phyloP scores from a whole-genome alignment of 2,888 invertebrate species.

The Stenchaetothrips biformis region DNA sequence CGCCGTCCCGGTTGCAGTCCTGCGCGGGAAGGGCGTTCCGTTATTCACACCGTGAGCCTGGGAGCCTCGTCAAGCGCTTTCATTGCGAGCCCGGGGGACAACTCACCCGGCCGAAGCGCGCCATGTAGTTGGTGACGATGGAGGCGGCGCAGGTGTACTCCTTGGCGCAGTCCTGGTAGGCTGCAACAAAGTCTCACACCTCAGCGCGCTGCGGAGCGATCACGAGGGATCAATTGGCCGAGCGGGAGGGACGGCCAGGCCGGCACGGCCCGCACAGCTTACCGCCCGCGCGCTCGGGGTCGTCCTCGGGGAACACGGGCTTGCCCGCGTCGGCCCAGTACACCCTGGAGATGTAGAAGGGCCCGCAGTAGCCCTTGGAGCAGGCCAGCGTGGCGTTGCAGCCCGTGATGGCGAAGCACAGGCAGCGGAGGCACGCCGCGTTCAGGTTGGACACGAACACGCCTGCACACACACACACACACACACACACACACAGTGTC shows the following conservation, averaged over 20 bases:
- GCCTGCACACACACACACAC: too few species aligned
- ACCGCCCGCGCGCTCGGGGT: slow-evolving; percentile 51
- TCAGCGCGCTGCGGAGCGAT: too few species aligned
- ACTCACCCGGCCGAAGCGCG: slow-evolving; percentile 55
- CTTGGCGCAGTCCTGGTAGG: slow-evolving; percentile 59
- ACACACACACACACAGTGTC: not conserved
- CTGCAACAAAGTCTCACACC: slow-evolving; percentile 45
- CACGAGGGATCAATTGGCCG: too few species aligned
- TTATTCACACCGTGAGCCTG: too few species aligned
- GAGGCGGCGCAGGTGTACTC: slow-evolving; percentile 55
- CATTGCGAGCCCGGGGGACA: too few species aligned
- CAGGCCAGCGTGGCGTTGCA: not conserved
- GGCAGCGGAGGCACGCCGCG: not conserved
- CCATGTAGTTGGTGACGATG: slow-evolving; percentile 58
- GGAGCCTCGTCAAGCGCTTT: too few species aligned
- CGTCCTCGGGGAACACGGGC: slow-evolving; percentile 54
- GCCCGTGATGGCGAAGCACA: slow-evolving; percentile 20
- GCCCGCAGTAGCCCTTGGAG: slow-evolving; percentile 55
- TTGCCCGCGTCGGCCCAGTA: slow-evolving; percentile 63
- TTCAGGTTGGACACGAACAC: slow-evolving; percentile 27
- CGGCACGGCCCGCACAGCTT: too few species aligned
- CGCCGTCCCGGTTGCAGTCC: slow-evolving; percentile 61
- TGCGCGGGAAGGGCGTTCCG: slow-evolving; percentile 42
- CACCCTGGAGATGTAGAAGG: slow-evolving; percentile 57
- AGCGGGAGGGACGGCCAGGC: too few species aligned